phyloP scores from a whole-genome alignment of 2,797 vertebrate species.

The Coracias cyanogaster region DNA sequence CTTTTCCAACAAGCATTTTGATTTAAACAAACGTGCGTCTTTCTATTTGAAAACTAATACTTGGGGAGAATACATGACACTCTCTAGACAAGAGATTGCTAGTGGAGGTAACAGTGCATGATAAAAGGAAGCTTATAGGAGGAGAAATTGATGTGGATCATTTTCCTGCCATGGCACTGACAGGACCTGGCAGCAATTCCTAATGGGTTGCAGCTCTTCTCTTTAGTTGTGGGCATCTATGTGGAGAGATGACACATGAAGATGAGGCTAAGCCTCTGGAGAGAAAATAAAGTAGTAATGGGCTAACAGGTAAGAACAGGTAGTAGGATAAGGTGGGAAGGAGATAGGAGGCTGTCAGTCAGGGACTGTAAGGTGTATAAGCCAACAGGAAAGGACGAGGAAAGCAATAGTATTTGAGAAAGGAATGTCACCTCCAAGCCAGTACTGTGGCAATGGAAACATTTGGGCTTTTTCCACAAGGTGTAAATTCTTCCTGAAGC shows the following conservation, averaged over 20 bases:
- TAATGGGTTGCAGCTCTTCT: not conserved
- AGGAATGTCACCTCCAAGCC: not conserved
- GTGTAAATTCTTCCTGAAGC: not conserved
- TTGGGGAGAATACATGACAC: not conserved
- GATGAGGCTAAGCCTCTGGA: not conserved
- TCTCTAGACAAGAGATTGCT: not conserved
- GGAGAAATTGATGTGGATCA: not conserved
- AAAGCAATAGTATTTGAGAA: not conserved
- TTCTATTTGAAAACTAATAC: not conserved
- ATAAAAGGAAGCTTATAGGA: not conserved
- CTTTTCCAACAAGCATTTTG: not conserved
- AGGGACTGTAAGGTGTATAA: not conserved
- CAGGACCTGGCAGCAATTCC: not conserved
- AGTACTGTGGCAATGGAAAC: not conserved
- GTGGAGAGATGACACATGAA: not conserved
- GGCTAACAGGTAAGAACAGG: not conserved
- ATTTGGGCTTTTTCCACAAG: not conserved
- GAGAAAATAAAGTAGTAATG: not conserved
- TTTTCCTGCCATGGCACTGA: not conserved
- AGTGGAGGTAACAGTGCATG: rapidly evolving
- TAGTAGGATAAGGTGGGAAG: not conserved
- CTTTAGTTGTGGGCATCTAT: not conserved
- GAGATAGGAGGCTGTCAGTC: not conserved
- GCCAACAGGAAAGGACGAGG: not conserved
- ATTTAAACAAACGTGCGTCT: not conserved